A percentile compares a stretch with the other conserved stretches of the same genome.
Conservation (phyloP, 2,797 vertebrate species). For the Cryptoblepharus egeriae region DNA sequence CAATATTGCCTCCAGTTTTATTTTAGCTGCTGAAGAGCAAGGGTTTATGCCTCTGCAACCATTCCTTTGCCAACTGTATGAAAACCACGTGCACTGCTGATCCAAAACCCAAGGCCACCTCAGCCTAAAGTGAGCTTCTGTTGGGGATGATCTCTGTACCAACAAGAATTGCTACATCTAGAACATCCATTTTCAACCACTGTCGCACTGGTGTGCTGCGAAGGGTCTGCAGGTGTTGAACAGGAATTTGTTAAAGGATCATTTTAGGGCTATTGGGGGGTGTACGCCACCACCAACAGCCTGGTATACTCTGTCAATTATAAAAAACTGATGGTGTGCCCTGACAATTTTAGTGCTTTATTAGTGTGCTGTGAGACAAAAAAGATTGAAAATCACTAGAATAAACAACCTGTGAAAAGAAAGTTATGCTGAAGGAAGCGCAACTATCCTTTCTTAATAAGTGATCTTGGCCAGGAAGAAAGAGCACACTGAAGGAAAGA, state of each 20-base stretch:
- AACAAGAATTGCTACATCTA: background rate
- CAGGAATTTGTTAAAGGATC: too few species aligned
- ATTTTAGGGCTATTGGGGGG: too few species aligned
- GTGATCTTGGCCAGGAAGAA: fast-evolving
- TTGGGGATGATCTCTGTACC: background rate
- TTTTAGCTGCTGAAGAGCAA: slow-evolving; percentile 60
- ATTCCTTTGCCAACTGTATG: slow-evolving; percentile 65
- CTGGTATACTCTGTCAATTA: too few species aligned
- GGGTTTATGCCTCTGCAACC: slow-evolving; percentile 63
- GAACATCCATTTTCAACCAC: background rate
- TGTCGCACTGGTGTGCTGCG: too few species aligned
- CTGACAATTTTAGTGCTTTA: too few species aligned
- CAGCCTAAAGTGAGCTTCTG: slow-evolving; percentile 49
- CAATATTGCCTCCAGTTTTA: slow-evolving; percentile 55
- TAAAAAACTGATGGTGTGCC: too few species aligned
- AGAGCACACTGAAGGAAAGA: background rate
- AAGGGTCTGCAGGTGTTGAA: too few species aligned
- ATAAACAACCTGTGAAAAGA: background rate
- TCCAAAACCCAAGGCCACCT: slow-evolving; percentile 59
- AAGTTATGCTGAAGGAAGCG: background rate
- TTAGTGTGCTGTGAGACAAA: too few species aligned
- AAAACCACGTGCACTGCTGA: slow-evolving; percentile 69
- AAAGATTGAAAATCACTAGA: background rate
- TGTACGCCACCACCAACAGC: too few species aligned
- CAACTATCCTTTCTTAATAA: fast-evolving